Percentiles rank a stretch among this genome's conserved stretches.
phyloP scores from a whole-genome alignment of 1,140 invertebrate genomes.

The Paraescarpia echinospica region DNA sequence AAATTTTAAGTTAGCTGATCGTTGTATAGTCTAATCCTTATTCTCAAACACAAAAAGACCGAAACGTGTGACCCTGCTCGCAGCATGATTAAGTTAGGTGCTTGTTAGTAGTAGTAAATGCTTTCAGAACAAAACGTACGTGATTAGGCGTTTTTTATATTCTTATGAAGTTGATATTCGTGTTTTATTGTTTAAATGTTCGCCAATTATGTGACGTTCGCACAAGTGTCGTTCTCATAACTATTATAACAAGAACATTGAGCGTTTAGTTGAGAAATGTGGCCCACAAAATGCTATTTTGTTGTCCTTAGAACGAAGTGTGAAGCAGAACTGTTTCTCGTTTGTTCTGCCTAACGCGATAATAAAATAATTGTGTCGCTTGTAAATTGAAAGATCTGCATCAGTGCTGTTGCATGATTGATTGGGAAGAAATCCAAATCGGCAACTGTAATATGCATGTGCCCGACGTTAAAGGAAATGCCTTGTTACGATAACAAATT shows the following conservation, averaged over 20 bases:
- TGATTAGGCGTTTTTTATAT: too few species aligned
- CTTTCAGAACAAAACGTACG: too few species aligned
- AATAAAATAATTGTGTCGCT: neutral
- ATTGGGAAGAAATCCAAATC: neutral
- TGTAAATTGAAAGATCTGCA: neutral
- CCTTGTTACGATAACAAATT: neutral
- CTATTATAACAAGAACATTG: neutral
- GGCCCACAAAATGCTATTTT: neutral
- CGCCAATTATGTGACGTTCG: too few species aligned
- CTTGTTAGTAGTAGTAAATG: neutral
- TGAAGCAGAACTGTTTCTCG: neutral
- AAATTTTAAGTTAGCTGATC: too few species aligned
- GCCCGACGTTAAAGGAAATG: neutral
- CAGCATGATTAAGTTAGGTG: neutral
- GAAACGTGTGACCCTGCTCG: neutral
- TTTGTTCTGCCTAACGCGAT: neutral
- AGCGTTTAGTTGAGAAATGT: neutral
- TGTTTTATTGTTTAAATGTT: too few species aligned
- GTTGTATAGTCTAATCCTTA: too few species aligned
- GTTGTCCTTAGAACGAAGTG: neutral
- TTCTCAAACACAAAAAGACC: neutral
- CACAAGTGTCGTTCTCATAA: neutral
- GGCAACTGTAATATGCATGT: neutral
- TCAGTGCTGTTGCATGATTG: neutral
- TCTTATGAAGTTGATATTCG: too few species aligned